Conservation (phyloP, 2,797 vertebrate genomes). For the Tokudaia muenninki region DNA sequence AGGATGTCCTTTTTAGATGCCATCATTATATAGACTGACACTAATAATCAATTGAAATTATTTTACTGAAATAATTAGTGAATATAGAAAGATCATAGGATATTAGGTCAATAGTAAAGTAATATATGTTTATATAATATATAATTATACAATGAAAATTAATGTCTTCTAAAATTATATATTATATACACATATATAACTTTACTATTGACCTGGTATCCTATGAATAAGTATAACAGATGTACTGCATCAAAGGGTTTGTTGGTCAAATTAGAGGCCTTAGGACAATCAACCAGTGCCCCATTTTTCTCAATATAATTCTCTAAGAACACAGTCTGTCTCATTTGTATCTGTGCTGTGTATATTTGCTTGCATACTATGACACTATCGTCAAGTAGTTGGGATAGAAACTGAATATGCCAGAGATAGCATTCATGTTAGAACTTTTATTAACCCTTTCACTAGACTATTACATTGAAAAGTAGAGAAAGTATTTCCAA, state of each 20-base stretch:
- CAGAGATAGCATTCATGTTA: not conserved
- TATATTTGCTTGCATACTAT: not conserved
- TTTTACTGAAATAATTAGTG: not conserved
- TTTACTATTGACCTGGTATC: too few relatives aligned
- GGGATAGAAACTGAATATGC: not conserved
- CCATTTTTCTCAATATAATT: not conserved
- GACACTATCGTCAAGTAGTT: not conserved
- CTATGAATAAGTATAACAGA: not conserved
- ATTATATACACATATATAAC: not conserved
- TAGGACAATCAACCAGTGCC: not conserved
- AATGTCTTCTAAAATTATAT: not conserved
- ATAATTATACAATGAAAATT: not conserved
- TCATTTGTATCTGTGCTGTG: not conserved
- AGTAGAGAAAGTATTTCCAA: not conserved
- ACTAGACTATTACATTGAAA: not conserved
- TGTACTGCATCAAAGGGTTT: not conserved
- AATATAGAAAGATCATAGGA: not conserved
- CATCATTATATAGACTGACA: not conserved
- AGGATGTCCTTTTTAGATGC: not conserved
- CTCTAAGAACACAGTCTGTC: not conserved
- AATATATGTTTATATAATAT: not conserved
- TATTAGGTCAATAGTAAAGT: not conserved
- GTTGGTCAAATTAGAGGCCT: not conserved
- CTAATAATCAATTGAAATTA: not conserved
- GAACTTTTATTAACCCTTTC: not conserved